Evolutionary conservation across 2,797 vertebrate genomes (phyloP).

Genomic region (Tadarida brasiliensis): DNA sequence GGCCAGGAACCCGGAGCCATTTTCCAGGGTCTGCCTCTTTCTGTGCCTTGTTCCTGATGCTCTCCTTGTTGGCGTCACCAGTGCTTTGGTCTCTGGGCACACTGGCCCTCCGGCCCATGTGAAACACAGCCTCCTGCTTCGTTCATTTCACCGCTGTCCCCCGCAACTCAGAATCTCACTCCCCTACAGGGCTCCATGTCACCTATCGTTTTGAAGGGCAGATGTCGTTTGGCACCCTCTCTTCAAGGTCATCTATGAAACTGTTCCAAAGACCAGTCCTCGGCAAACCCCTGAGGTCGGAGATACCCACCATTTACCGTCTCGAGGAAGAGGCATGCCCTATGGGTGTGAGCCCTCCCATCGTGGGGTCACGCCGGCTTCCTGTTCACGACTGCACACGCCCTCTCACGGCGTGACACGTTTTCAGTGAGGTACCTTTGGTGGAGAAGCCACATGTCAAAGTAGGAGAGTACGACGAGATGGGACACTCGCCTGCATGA

Average conservation of each 20-base stretch:
- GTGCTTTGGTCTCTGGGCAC: background rate
- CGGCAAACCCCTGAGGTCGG: background rate
- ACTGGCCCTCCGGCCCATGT: rapidly evolving
- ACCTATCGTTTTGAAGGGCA: background rate
- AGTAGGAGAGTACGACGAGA: background rate
- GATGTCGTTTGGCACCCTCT: background rate
- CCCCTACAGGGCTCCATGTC: background rate
- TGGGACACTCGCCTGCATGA: rapidly evolving
- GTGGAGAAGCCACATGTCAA: background rate
- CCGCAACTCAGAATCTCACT: background rate
- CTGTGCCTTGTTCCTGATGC: background rate
- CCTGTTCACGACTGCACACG: background rate
- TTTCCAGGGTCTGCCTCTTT: background rate
- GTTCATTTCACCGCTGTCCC: background rate
- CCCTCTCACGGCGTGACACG: rapidly evolving
- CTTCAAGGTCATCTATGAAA: background rate
- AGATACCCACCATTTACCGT: background rate
- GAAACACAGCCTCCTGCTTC: background rate
- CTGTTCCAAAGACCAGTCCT: background rate
- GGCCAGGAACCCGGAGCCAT: background rate
- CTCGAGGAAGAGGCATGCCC: background rate
- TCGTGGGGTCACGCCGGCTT: background rate
- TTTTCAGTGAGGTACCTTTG: background rate
- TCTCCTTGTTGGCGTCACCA: rapidly evolving
- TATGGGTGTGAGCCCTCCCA: rapidly evolving